A percentile compares a stretch with the other conserved stretches of the same genome.
phyloP scores from a whole-genome alignment of 2,888 invertebrate genomes.

The Euplagia quadripunctaria region DNA sequence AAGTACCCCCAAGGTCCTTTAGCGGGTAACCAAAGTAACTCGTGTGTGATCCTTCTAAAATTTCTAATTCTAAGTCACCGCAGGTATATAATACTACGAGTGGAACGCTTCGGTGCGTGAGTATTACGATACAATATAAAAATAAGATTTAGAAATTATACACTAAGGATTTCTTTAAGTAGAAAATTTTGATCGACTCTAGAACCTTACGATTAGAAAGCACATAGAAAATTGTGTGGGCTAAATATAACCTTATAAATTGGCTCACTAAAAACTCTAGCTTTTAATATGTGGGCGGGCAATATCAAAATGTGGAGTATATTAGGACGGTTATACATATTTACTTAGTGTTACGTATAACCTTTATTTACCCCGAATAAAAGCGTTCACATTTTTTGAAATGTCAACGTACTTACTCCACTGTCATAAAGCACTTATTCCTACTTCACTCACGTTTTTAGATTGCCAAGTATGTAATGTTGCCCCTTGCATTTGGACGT shows the following conservation, averaged over 20 bases:
- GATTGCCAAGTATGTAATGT: not conserved
- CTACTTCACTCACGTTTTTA: not conserved
- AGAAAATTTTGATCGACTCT: not conserved
- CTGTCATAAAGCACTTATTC: not conserved
- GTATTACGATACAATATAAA: no score
- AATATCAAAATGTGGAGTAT: not conserved
- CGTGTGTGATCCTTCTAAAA: not conserved
- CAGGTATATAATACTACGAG: not conserved
- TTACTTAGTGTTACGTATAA: not conserved
- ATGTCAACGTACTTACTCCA: not conserved
- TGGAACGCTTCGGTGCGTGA: not conserved
- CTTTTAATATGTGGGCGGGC: not conserved
- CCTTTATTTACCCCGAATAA: not conserved
- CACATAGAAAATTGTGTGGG: not conserved
- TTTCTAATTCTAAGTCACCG: not conserved
- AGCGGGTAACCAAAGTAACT: not conserved
- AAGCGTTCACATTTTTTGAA: not conserved
- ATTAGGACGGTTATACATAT: not conserved
- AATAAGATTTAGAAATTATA: not conserved
- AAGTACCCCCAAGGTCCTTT: not conserved
- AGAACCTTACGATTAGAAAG: not conserved
- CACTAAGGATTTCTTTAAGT: not conserved
- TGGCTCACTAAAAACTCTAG: not conserved
- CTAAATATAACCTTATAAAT: not conserved
- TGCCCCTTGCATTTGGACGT: not conserved